Evolutionary conservation across 2,888 invertebrate species (phyloP).

Genomic region (Plebejus melissa): DNA sequence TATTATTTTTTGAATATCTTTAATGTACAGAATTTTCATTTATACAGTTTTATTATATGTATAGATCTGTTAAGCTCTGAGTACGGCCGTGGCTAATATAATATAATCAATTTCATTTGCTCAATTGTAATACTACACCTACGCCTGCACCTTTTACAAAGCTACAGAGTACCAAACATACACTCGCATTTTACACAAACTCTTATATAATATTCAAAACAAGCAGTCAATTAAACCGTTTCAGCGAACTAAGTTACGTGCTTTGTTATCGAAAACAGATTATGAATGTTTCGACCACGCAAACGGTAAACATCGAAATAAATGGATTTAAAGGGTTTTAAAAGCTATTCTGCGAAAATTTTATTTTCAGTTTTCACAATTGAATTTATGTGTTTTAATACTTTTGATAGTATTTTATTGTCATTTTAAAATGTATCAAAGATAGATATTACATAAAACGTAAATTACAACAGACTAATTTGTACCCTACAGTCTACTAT

Average conservation of each 20-base stretch:
- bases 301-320: neutral
- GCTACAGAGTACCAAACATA: neutral
- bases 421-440: neutral
- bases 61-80: no score
- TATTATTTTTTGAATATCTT: no score
- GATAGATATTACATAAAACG: neutral
- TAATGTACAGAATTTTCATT: no score
- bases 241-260: conserved; percentile 2
- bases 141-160: neutral
- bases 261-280: conserved; percentile 11
- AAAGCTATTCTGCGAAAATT: neutral
- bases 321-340: neutral
- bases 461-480: no score
- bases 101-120: neutral
- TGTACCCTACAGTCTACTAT: no score
- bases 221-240: neutral
- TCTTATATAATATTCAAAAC: neutral
- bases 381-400: neutral
- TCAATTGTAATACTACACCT: neutral
- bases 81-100: neutral
- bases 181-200: neutral
- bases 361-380: neutral
- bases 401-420: neutral
- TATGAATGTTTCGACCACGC: conserved; percentile 3
- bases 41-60: no score